phyloP scores from a whole-genome alignment of 2,113 vertebrate genomes.

The Pica pica region DNA sequence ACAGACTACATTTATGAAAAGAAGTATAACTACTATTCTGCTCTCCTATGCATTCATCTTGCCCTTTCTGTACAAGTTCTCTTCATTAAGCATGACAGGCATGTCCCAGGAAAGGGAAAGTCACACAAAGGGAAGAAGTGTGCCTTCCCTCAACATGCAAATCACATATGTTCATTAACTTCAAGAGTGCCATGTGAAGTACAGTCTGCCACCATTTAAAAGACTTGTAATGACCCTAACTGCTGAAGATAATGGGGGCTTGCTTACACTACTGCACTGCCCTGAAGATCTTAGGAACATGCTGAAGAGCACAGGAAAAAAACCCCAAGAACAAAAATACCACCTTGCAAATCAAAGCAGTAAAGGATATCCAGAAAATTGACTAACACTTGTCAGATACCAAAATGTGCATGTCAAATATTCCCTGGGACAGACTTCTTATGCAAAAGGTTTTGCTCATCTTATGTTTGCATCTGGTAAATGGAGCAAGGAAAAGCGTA shows the following conservation, averaged over 20 bases:
- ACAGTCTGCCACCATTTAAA: constrained; percentile 52
- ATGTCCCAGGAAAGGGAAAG: constrained; percentile 47
- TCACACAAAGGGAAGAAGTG: constrained; percentile 66
- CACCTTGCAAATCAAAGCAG: background rate
- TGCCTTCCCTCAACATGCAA: constrained; percentile 64
- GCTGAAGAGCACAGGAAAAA: background rate
- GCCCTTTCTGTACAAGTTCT: background rate
- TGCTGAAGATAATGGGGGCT: constrained; percentile 28
- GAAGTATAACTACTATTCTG: background rate
- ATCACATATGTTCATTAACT: constrained; percentile 70
- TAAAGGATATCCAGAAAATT: background rate
- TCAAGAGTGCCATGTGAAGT: constrained; percentile 58
- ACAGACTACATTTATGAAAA: background rate
- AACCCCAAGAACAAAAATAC: background rate
- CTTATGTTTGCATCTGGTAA: background rate
- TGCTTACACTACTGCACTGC: background rate
- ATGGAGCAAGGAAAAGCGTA: background rate
- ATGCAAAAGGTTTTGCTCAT: background rate
- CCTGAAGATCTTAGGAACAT: background rate
- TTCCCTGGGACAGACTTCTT: background rate
- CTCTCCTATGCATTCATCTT: background rate
- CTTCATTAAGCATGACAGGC: constrained; percentile 59
- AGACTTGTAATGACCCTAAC: constrained; percentile 53
- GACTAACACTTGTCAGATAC: background rate
- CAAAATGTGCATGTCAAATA: background rate